These are phyloP conservation scores for Zoanthus gigantus DNA, from an alignment of 92 coral and sea anemone genomes.

Conservation along the genomic window DNA sequence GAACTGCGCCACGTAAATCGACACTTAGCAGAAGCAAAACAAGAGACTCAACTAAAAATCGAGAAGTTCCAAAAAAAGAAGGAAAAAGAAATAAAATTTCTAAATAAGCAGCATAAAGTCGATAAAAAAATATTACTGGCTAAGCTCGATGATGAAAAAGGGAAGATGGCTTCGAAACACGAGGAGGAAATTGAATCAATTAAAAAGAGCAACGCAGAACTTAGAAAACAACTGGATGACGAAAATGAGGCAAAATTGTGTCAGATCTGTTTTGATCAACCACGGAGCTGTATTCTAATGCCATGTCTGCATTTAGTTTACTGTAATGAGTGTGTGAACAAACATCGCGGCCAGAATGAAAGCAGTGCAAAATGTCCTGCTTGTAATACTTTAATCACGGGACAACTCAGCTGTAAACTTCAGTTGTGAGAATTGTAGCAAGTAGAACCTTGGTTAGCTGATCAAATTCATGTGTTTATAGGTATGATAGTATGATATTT, in stretches of 20 bases:
- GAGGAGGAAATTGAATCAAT: not conserved
- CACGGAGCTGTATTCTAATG: not conserved
- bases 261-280: not conserved
- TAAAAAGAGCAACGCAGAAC: not conserved
- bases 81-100: not conserved
- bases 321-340: not conserved
- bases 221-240: not conserved
- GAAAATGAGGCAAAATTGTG: not conserved
- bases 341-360: not conserved
- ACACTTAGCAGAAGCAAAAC: not conserved
- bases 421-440: not conserved
- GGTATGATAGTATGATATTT: no score
- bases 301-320: not conserved
- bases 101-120: not conserved
- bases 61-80: not conserved
- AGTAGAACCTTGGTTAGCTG: no score
- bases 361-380: not conserved
- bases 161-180: not conserved
- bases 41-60: not conserved
- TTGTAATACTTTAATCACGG: constrained; percentile 6
- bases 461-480: no score
- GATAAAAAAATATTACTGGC: not conserved
- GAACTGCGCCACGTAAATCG: not conserved
- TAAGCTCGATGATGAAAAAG: not conserved
- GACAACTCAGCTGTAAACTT: not conserved